These are phyloP conservation scores for Vandiemenella viatica DNA, from an alignment of 2,888 invertebrate genomes.

Conservation along the genomic window DNA sequence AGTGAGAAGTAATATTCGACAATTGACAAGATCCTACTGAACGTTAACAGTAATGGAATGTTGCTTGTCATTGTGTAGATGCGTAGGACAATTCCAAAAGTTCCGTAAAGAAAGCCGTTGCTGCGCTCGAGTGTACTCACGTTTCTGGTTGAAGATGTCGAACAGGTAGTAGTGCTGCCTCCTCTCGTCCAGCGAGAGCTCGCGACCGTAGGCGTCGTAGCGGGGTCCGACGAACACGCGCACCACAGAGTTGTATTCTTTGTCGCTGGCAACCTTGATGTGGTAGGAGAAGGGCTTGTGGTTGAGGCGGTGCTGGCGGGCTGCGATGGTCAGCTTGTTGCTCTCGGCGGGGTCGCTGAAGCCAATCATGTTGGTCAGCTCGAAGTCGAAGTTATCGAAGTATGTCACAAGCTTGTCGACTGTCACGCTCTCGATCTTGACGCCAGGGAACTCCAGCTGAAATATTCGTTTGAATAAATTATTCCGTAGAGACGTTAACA, in stretches of 20 bases:
- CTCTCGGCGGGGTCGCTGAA: conserved; percentile 31
- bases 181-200: conserved; percentile 38
- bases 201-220: conserved; percentile 39
- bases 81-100: no score
- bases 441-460: conserved; percentile 40
- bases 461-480: neutral
- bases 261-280: conserved; percentile 39
- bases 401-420: conserved; percentile 43
- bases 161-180: conserved; percentile 48
- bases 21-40: conserved; percentile 42
- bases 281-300: conserved; percentile 46
- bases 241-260: conserved; percentile 41
- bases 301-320: conserved; percentile 45
- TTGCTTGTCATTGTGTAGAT: no score
- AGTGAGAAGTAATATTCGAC: no score
- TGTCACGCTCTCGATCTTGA: conserved; percentile 36
- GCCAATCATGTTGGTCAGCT: conserved; percentile 40
- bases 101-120: neutral
- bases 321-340: conserved; percentile 22
- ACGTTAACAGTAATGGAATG: no score
- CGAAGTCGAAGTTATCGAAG: conserved; percentile 48
- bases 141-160: conserved; percentile 42
- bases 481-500: no score
- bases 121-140: conserved; percentile 17
- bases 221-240: conserved; percentile 56